These are phyloP conservation scores for Meganola albula DNA, from an alignment of 2,888 invertebrate species.

Conservation along the genomic window DNA sequence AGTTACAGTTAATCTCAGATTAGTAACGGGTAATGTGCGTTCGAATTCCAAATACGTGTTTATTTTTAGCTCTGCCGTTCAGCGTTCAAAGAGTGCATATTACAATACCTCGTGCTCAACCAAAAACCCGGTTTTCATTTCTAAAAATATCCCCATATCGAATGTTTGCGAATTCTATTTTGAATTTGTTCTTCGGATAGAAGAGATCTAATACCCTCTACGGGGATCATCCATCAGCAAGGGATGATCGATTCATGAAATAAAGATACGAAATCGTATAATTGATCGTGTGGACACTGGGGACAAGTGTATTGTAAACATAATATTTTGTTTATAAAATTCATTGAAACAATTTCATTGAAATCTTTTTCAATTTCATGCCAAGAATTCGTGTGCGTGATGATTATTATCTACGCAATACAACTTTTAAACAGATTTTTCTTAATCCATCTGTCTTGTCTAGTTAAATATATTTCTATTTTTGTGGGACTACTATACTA, in stretches of 20 bases:
- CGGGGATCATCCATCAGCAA: constrained; percentile 26
- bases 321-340: constrained; percentile 22
- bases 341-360: constrained; percentile 27
- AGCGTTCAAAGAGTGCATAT: constrained; percentile 59
- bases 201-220: constrained; percentile 29
- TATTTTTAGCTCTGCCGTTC: constrained; percentile 59
- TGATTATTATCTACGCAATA: constrained; percentile 21
- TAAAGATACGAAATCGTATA: constrained; percentile 14
- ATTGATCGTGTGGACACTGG: constrained; percentile 17
- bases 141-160: constrained; percentile 75
- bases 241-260: constrained; percentile 19
- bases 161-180: constrained; percentile 76
- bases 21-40: constrained; percentile 35
- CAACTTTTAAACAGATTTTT: constrained; percentile 29
- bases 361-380: constrained; percentile 26
- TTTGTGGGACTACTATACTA: constrained; percentile 26
- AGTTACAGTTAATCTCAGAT: constrained; percentile 26
- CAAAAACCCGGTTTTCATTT: constrained; percentile 72
- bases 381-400: constrained; percentile 31
- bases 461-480: constrained; percentile 35
- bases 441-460: constrained; percentile 27
- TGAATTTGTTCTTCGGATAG: constrained; percentile 53
- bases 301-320: constrained; percentile 31
- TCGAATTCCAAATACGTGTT: constrained; percentile 42
- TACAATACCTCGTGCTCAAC: constrained; percentile 62